Percentiles rank a stretch among this genome's conserved stretches.
phyloP scores from a whole-genome alignment of 2,797 vertebrate genomes.

The Phyllotis vaccarum region DNA sequence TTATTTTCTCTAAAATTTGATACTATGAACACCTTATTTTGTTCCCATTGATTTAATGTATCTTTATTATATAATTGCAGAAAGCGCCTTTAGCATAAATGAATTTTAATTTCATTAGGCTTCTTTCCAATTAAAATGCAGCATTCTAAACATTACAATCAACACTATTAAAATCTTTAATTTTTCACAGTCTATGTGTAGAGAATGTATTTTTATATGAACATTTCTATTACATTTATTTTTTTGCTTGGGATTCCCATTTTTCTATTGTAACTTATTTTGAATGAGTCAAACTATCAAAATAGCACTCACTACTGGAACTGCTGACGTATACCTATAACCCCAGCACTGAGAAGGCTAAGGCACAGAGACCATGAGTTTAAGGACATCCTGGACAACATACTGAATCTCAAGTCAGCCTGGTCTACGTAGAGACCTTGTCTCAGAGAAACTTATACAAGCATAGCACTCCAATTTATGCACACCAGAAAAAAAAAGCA shows the following conservation, averaged over 20 bases:
- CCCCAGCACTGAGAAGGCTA: not conserved
- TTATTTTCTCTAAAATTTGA: not conserved
- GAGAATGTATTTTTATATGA: not conserved
- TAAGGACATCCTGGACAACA: not conserved
- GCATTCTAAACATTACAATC: conserved; percentile 32
- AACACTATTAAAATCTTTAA: not conserved
- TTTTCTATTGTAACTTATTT: not conserved
- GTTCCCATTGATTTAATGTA: conserved; percentile 1
- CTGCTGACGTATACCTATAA: not conserved
- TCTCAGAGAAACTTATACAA: not conserved
- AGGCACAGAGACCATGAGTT: not conserved
- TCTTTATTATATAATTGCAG: not conserved
- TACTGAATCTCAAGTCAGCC: not conserved
- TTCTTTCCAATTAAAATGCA: conserved; percentile 14
- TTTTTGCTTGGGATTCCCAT: not conserved
- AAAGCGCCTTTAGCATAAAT: not conserved
- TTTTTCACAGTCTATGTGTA: not conserved
- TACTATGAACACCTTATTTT: not conserved
- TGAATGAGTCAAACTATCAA: not conserved
- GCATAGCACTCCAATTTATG: not conserved
- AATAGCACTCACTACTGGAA: not conserved
- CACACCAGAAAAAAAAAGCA: not conserved
- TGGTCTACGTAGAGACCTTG: not conserved
- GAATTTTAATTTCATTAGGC: conserved; percentile 30
- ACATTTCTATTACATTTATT: not conserved